These are phyloP conservation scores for Aproaerema taeniolella DNA, from an alignment of 2,888 invertebrate genomes.

Conservation along the genomic window DNA sequence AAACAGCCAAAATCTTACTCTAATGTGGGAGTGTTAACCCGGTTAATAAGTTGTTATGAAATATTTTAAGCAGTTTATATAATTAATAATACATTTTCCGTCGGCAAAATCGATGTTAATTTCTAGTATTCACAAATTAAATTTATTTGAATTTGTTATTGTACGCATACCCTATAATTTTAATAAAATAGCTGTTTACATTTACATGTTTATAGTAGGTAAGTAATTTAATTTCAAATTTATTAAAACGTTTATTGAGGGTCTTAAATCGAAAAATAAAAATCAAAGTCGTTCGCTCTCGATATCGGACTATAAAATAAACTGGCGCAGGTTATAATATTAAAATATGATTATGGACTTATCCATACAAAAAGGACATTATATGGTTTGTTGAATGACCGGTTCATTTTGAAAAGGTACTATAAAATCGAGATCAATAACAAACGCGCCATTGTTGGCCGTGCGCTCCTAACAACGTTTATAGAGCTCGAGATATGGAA, in stretches of 20 bases:
- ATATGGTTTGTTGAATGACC: conserved; percentile 28
- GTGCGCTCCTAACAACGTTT: conserved; percentile 62
- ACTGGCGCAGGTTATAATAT: conserved; percentile 8
- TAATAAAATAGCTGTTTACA: no score
- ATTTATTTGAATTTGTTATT: not conserved
- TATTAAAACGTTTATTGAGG: conserved; percentile 5
- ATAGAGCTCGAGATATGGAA: conserved; percentile 66
- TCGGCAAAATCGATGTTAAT: not conserved
- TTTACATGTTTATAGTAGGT: not conserved
- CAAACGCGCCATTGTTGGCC: conserved; percentile 64
- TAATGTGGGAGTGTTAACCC: no score
- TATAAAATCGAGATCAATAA: conserved; percentile 68
- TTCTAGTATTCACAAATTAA: not conserved
- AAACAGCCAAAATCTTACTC: no score
- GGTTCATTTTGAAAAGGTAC: conserved; percentile 30
- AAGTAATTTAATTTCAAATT: conserved; percentile 7
- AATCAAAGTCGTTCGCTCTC: conserved; percentile 7
- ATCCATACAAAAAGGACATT: conserved; percentile 18
- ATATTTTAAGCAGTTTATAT: not conserved
- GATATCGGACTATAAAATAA: conserved; percentile 13
- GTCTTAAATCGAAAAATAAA: not conserved
- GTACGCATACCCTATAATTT: no score
- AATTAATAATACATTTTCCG: not conserved
- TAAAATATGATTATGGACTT: conserved; percentile 13
- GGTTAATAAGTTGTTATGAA: no score